phyloP scores from a whole-genome alignment of 2,888 invertebrate genomes.

The Heliconius ethilla region DNA sequence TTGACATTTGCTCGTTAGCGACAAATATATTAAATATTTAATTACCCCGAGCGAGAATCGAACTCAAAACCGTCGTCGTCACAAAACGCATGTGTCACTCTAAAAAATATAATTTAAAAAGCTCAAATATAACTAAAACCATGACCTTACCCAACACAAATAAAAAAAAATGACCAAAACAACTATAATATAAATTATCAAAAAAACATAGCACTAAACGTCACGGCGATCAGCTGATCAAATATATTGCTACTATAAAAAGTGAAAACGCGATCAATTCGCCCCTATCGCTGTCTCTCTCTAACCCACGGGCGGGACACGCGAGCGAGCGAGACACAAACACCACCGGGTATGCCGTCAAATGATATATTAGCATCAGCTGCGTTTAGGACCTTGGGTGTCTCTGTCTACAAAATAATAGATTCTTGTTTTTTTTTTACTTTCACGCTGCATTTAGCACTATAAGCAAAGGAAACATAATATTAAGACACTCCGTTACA shows the following conservation, averaged over 20 bases:
- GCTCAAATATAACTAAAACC: conserved; percentile 75
- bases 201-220: conserved; percentile 78
- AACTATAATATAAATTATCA: conserved; percentile 79
- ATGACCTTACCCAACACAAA: conserved; percentile 72
- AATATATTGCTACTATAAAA: conserved; percentile 82
- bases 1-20: no score
- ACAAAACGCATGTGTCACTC: no score
- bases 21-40: no score
- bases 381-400: conserved; percentile 82
- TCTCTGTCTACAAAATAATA: conserved; percentile 48
- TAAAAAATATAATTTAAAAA: conserved; percentile 56
- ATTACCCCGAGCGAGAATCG: no score
- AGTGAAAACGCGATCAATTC: conserved; percentile 80
- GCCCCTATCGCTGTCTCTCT: conserved; percentile 64
- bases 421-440: background rate
- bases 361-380: conserved; percentile 83
- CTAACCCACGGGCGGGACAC: conserved; percentile 44
- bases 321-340: conserved; percentile 57
- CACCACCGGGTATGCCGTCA: conserved; percentile 64
- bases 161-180: conserved; percentile 64
- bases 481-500: no score
- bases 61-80: no score
- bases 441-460: no score
- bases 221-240: conserved; percentile 82
- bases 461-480: no score